Conservation (phyloP, 2,113 vertebrate species). For the Prinia subflava region DNA sequence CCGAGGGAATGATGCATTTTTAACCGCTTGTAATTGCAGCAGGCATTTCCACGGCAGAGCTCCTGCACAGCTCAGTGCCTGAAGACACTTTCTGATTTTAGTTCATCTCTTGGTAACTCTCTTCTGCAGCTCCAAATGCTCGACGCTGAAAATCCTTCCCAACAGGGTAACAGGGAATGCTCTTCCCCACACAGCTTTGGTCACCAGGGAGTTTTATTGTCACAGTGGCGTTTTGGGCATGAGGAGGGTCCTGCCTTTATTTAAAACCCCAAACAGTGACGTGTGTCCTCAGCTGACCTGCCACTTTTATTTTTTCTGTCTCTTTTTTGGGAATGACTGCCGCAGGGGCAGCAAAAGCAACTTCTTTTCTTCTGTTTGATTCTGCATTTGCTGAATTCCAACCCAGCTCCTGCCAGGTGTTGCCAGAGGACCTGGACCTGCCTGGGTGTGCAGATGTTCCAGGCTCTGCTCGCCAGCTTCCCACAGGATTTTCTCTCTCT, state of each 20-base stretch:
- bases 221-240: not conserved
- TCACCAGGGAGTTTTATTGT: not conserved
- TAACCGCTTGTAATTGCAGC: not conserved
- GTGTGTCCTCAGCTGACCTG: not conserved
- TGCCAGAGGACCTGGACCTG: not conserved
- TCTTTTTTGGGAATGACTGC: too few species aligned
- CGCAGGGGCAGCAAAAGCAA: accelerated
- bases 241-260: not conserved
- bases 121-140: not conserved
- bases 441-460: not conserved
- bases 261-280: not conserved
- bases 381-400: not conserved
- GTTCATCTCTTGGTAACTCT: not conserved
- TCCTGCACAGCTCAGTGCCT: not conserved
- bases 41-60: not conserved
- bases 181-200: not conserved
- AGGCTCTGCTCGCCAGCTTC: not conserved
- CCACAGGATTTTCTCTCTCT: not conserved
- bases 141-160: not conserved
- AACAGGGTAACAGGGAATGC: not conserved
- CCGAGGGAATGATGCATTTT: not conserved
- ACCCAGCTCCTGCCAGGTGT: not conserved
- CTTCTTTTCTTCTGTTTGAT: not conserved
- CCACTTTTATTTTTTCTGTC: not conserved
- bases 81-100: not conserved